Evolutionary conservation across 2,888 invertebrate genomes (phyloP).

Genomic region (Aleiodes testaceus): DNA sequence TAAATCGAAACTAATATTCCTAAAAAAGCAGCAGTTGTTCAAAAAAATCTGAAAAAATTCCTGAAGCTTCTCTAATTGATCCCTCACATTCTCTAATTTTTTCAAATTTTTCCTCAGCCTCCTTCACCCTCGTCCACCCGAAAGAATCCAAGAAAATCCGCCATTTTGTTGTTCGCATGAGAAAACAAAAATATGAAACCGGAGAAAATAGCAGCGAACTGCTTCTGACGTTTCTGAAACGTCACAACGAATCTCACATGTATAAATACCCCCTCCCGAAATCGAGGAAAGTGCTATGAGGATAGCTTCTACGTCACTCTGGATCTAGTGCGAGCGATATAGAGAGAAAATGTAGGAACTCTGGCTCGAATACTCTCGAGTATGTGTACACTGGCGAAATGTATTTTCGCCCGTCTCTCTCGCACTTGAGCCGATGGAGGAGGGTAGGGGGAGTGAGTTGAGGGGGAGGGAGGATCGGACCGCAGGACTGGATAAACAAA

Average conservation of each 20-base stretch:
- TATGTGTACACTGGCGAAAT: neutral
- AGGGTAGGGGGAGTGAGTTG: neutral
- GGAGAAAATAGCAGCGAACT: slow-evolving; percentile 1
- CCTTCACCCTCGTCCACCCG: too few species aligned
- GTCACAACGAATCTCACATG: neutral
- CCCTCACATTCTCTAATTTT: too few species aligned
- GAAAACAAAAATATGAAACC: too few species aligned
- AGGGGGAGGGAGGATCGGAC: neutral
- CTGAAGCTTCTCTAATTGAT: too few species aligned
- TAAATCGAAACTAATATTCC: too few species aligned
- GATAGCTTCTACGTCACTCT: neutral
- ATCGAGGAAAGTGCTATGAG: too few species aligned
- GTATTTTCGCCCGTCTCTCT: slow-evolving; percentile 16
- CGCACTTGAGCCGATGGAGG: neutral
- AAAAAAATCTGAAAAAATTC: too few species aligned
- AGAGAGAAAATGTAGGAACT: neutral
- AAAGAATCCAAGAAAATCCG: too few species aligned
- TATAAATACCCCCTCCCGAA: neutral
- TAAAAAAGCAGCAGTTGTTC: too few species aligned
- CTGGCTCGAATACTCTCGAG: neutral
- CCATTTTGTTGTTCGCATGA: too few species aligned
- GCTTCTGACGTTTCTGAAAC: slow-evolving; percentile 30
- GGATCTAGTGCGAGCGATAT: neutral
- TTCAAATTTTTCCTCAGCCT: too few species aligned
- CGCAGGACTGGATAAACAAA: slow-evolving; percentile 36